Base-by-base conservation (phyloP, 1,140 invertebrate genomes). In the Drosophila sturtevanti region DNA sequence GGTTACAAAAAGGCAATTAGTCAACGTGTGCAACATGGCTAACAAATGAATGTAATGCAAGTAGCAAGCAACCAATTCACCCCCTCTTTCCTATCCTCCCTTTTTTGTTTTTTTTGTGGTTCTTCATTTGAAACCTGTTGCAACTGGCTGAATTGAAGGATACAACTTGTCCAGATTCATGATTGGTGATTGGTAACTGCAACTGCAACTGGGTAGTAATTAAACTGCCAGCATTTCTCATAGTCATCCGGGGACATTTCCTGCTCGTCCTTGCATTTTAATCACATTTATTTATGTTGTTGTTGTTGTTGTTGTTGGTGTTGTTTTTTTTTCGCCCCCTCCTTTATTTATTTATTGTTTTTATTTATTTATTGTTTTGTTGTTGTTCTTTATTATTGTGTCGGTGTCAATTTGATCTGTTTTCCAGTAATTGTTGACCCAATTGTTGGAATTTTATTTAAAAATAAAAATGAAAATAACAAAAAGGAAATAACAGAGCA, bases 1-100 rank as follows among this genome's bases (percentile, higher is more conserved):
- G 41, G 41, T 48, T 48, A 48, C 41, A 48, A 48, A 48, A 48
- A 48, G 41, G 66, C 80, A 84, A 82, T 82, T 82, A 79, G 77
- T 72, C 78, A 59, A 31, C 38, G 35, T 48, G 41, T 48, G 41
- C 41, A 48, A 48, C 41, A 21, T 48, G 41, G 41, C 52, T 62
- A 69, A 56, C 52, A 35, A 41, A 55, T 35, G 35, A 44, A 18
- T 64, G 34, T 27, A 58, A 60, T 31, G 60, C 52, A 48, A 48
- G 41, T 21, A 48, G 41, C 16, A 16, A 16, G 16, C 41, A 16
- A 31, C 27, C 27, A 31, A 31, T n/a, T n/a, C n/a, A 35, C 6
- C 34, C 2, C 4, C 4, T 5, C 1, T 14, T n/a, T 14, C 11
- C 10, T 1, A 0, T 11, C 35, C 1, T 11, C 35, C 10, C 2